Evolutionary conservation across 1,140 invertebrate genomes (phyloP).

Genomic region (Lordiphosa mommai): DNA sequence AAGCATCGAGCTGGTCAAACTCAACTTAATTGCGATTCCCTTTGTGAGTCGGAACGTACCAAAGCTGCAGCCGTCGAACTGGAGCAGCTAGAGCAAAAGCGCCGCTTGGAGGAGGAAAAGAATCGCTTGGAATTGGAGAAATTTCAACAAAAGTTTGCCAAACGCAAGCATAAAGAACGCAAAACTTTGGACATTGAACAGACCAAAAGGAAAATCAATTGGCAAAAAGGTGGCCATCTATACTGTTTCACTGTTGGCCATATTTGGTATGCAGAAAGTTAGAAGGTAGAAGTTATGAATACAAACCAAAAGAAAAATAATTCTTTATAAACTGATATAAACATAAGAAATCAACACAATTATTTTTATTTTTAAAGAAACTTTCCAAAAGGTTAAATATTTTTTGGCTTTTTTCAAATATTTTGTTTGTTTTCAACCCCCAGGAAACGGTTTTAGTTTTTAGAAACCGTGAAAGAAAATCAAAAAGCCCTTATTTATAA

Average conservation of each 20-base stretch:
- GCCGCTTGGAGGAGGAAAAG: constrained; percentile 83
- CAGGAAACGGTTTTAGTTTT: no score
- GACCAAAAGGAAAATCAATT: constrained; percentile 41
- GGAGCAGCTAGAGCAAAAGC: constrained; percentile 81
- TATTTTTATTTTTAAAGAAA: no score
- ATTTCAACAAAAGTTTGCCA: constrained; percentile 86
- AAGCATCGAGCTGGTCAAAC: constrained; percentile 81
- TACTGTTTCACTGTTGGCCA: constrained; percentile 25
- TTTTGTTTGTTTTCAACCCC: no score
- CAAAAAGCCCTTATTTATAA: no score
- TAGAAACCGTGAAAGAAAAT: no score
- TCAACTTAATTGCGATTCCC: constrained; percentile 83
- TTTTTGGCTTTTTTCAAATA: no score
- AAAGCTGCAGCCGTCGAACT: constrained; percentile 81
- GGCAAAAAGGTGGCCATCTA: constrained; percentile 47
- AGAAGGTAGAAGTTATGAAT: no score
- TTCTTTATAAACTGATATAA: no score
- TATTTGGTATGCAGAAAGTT: constrained; percentile 61
- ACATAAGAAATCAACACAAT: no score
- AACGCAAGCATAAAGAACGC: constrained; percentile 81
- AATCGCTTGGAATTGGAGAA: constrained; percentile 86
- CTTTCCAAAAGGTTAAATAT: no score
- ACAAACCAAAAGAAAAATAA: no score
- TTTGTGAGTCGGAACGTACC: constrained; percentile 82
- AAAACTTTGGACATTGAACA: constrained; percentile 51